These are phyloP conservation scores for Malthinus flaveolus DNA, from an alignment of 2,888 invertebrate genomes.

Conservation along the genomic window DNA sequence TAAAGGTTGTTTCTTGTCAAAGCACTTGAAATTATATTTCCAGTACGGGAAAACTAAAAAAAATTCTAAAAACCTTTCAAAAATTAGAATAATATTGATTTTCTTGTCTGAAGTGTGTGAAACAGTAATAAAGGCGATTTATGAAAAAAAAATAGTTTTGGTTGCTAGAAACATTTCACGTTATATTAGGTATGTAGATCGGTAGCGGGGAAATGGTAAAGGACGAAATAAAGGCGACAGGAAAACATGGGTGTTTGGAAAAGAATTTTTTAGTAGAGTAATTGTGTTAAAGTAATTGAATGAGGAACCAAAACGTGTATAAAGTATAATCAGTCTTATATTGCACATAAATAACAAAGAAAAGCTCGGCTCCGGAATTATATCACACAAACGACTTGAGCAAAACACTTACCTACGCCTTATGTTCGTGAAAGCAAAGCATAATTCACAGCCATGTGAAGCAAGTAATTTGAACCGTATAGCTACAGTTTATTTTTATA, in stretches of 20 bases:
- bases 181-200: too few relatives aligned
- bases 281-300: constrained; percentile 35
- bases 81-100: too few relatives aligned
- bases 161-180: too few relatives aligned
- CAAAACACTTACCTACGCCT: constrained; percentile 45
- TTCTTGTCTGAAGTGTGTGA: too few relatives aligned
- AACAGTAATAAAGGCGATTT: too few relatives aligned
- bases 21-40: too few relatives aligned
- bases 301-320: constrained; percentile 36
- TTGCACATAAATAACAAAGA: constrained; percentile 46
- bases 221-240: too few relatives aligned
- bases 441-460: constrained; percentile 42
- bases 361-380: constrained; percentile 45
- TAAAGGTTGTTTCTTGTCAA: too few relatives aligned
- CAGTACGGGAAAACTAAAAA: too few relatives aligned
- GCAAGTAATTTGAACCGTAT: constrained; percentile 36
- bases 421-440: constrained; percentile 43
- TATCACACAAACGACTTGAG: constrained; percentile 45
- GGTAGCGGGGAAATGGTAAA: too few relatives aligned
- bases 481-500: constrained; percentile 30
- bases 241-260: constrained; percentile 15
- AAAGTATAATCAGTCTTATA: constrained; percentile 45
- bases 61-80: too few relatives aligned
- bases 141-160: too few relatives aligned
- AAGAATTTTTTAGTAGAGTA: constrained; percentile 21